Evolutionary conservation across 1,140 invertebrate species (phyloP).

Genomic region (Matsumurasca onukii): DNA sequence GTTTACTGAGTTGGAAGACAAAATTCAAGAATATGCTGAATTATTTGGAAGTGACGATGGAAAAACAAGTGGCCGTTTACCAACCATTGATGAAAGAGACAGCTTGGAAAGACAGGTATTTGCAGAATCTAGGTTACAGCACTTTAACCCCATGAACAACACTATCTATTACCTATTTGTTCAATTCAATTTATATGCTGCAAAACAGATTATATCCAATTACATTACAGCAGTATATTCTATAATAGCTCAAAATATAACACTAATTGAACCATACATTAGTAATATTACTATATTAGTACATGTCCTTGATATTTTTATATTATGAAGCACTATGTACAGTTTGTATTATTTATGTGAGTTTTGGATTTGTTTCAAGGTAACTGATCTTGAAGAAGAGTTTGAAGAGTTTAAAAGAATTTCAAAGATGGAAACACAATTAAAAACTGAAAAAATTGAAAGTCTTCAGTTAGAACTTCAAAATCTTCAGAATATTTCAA

Average conservation of each 20-base stretch:
- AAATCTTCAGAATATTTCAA: neutral
- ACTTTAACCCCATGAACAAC: no score
- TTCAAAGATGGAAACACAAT: slow-evolving; percentile 49
- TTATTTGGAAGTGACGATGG: slow-evolving; percentile 58
- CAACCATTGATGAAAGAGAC: slow-evolving; percentile 73
- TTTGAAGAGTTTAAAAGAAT: slow-evolving; percentile 57
- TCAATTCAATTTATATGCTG: no score
- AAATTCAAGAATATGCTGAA: slow-evolving; percentile 79
- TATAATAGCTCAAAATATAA: no score
- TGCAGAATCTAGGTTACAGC: no score
- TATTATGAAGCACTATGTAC: no score
- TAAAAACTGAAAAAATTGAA: slow-evolving; percentile 37
- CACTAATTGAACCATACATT: no score
- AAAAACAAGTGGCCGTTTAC: slow-evolving; percentile 55
- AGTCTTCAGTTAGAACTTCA: neutral
- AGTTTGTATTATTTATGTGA: no score
- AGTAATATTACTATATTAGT: no score
- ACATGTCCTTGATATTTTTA: no score
- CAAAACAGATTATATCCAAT: no score
- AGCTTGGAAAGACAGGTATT: slow-evolving; percentile 68
- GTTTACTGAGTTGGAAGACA: slow-evolving; percentile 67
- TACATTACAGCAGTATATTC: no score
- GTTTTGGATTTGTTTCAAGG: slow-evolving; percentile 52
- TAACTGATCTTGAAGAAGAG: slow-evolving; percentile 70
- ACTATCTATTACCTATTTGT: no score